Conservation (phyloP, 2,888 invertebrate genomes). For the Acanthoscelides obtectus region DNA sequence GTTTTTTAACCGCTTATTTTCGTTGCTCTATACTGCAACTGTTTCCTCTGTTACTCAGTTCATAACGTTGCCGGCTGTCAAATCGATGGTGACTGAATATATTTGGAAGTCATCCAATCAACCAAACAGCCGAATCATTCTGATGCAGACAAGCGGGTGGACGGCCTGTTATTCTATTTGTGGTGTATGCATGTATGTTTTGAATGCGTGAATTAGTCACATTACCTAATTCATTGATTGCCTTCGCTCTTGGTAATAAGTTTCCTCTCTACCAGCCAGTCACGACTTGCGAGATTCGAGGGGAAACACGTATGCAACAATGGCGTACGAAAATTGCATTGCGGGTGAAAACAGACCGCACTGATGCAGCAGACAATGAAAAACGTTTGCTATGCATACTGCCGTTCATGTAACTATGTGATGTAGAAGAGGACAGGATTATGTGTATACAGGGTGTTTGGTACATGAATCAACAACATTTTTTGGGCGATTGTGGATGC, state of each 20-base stretch:
- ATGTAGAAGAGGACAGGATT: no score
- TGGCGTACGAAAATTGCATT: not conserved
- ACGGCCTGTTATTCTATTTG: constrained; percentile 13
- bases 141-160: constrained; percentile 21
- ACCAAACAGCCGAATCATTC: constrained; percentile 24
- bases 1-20: no score
- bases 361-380: no score
- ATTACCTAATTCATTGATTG: constrained; percentile 28
- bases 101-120: constrained; percentile 18
- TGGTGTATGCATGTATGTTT: constrained; percentile 6
- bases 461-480: no score
- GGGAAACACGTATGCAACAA: not conserved
- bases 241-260: constrained; percentile 23
- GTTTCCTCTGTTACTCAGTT: not conserved
- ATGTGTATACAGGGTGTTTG: no score
- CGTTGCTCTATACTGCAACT: not conserved
- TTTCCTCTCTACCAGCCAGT: constrained; percentile 23
- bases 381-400: no score
- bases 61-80: not conserved
- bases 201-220: constrained; percentile 20
- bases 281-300: constrained; percentile 4
- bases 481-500: no score
- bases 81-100: not conserved
- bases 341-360: no score
- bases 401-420: no score